Percentiles rank a stretch among this genome's conserved stretches.
Evolutionary conservation across 2,113 vertebrate genomes (phyloP).

Genomic region (Paramisgurnus dabryanus): DNA sequence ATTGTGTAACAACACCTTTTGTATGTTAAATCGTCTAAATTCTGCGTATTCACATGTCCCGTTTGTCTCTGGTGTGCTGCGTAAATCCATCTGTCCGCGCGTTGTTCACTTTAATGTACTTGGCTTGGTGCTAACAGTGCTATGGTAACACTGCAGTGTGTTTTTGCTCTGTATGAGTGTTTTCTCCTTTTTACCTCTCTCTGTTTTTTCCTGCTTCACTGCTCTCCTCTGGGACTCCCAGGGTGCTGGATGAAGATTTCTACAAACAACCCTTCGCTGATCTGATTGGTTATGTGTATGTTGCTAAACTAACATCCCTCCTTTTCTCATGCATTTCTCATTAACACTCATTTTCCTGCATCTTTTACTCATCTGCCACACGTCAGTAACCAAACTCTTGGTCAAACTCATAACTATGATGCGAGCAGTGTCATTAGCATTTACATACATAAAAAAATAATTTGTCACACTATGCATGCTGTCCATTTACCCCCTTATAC

Average conservation of each 20-base stretch:
- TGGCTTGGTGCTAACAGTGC: slow-evolving; percentile 12
- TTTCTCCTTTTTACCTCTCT: slow-evolving; percentile 83
- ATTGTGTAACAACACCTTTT: no score
- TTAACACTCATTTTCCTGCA: slow-evolving; percentile 38
- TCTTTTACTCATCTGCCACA: slow-evolving; percentile 34
- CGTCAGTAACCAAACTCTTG: slow-evolving; percentile 26
- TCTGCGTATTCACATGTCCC: neutral
- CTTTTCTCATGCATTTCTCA: slow-evolving; percentile 63
- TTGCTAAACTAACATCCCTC: slow-evolving; percentile 90
- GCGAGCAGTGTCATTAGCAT: no score
- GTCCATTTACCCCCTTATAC: neutral
- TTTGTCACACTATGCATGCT: slow-evolving; percentile 1
- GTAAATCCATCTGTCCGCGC: neutral
- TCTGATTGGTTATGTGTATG: slow-evolving; percentile 99
- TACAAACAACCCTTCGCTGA: slow-evolving; percentile 99
- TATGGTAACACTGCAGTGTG: slow-evolving; percentile 39
- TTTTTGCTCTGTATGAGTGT: slow-evolving; percentile 56
- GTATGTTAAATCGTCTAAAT: neutral
- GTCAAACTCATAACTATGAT: neutral
- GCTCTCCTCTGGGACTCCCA: slow-evolving; percentile 85
- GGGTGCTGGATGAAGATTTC: slow-evolving; percentile 99
- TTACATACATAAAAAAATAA: neutral
- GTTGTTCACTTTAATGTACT: neutral
- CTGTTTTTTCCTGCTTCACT: slow-evolving; percentile 89
- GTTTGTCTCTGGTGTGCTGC: neutral